Conservation (phyloP, 2,113 vertebrate species). For the Brachionichthys hirsutus region DNA sequence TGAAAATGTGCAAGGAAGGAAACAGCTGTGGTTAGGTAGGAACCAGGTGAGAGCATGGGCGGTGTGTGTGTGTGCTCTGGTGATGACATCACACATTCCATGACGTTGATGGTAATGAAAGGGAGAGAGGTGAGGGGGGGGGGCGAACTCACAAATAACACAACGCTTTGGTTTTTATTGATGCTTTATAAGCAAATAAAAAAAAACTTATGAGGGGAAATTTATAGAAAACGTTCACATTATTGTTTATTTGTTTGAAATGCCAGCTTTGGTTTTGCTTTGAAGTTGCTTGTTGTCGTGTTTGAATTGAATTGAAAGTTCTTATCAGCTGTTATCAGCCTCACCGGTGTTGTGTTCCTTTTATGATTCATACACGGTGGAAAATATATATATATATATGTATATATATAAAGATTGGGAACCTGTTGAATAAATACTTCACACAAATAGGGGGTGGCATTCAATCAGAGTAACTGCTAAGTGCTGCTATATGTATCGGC, state of each 20-base stretch:
- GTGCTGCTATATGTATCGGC: no score
- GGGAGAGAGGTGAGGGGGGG: slow-evolving; percentile 33
- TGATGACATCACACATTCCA: slow-evolving; percentile 76
- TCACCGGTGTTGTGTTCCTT: no score
- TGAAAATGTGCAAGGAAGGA: slow-evolving; percentile 67
- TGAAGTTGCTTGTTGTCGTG: not conserved
- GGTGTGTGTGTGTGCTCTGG: slow-evolving; percentile 45
- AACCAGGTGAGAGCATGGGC: slow-evolving; percentile 74
- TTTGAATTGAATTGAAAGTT: not conserved
- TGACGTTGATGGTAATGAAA: slow-evolving; percentile 63
- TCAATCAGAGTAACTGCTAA: no score
- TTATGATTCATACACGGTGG: no score
- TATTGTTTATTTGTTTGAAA: no score
- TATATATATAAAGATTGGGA: no score
- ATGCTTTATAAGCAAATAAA: slow-evolving; percentile 23
- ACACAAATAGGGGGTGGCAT: no score
- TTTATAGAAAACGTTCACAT: not conserved
- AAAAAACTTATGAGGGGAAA: slow-evolving; percentile 1
- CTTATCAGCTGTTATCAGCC: no score
- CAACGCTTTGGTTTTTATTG: slow-evolving; percentile 1
- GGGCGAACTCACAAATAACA: slow-evolving; percentile 22
- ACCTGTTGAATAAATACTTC: no score
- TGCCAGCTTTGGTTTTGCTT: not conserved
- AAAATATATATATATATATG: no score
- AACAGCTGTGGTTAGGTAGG: slow-evolving; percentile 75